These are phyloP conservation scores for Corythornis cristatus DNA, from an alignment of 2,113 vertebrate genomes.

Conservation along the genomic window DNA sequence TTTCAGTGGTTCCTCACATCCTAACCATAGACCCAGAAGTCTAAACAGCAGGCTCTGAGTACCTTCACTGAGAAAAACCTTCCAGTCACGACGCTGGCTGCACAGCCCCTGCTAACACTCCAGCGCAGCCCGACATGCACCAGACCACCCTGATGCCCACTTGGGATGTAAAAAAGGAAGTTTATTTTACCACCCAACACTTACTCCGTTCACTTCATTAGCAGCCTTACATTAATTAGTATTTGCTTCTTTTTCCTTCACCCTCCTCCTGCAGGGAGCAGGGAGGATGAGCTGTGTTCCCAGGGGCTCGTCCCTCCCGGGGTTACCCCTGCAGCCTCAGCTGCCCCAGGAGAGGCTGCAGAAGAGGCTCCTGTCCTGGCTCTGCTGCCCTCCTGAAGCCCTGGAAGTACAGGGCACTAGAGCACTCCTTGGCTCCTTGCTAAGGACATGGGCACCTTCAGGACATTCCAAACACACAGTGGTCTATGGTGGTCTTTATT, in stretches of 20 bases:
- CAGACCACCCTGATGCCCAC: neutral
- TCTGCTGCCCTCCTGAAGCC: rapidly evolving
- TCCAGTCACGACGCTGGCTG: rapidly evolving
- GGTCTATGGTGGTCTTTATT: no score
- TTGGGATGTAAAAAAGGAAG: neutral
- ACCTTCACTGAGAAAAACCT: neutral
- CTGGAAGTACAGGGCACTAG: no score
- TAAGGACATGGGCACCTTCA: neutral
- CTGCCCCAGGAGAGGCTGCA: neutral
- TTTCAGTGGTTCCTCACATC: neutral
- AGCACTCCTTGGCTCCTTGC: neutral
- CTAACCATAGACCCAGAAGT: neutral
- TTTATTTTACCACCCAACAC: neutral
- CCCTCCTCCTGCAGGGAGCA: neutral
- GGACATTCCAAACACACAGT: neutral
- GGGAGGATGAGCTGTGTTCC: rapidly evolving
- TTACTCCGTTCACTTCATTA: neutral
- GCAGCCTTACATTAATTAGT: no score
- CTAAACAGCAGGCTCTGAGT: neutral
- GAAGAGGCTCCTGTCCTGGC: rapidly evolving
- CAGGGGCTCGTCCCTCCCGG: rapidly evolving
- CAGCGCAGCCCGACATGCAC: rapidly evolving
- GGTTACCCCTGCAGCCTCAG: rapidly evolving
- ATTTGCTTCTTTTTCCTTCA: neutral
- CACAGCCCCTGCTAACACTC: rapidly evolving